phyloP scores from a whole-genome alignment of 2,888 invertebrate genomes.

The Epiblema foenella region DNA sequence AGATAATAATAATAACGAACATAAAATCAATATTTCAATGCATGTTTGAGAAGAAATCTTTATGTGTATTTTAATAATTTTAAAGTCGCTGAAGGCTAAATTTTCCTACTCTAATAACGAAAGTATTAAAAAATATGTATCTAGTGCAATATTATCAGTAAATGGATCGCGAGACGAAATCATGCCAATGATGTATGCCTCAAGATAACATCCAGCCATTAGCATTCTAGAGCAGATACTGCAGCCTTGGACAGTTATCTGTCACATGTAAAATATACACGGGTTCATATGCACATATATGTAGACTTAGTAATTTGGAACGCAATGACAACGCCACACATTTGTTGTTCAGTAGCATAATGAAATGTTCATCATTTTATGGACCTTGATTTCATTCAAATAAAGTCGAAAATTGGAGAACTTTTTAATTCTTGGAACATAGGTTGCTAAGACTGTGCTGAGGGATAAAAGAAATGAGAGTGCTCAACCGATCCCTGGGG shows the following conservation, averaged over 20 bases:
- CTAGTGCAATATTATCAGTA: conserved; percentile 10
- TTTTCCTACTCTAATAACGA: conserved; percentile 1
- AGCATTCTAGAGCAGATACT: conserved; percentile 29
- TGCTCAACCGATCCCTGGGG: too few species aligned
- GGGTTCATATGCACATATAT: not conserved
- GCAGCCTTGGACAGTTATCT: conserved; percentile 25
- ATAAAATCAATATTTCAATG: too few species aligned
- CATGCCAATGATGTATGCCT: conserved; percentile 25
- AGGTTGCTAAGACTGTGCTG: too few species aligned
- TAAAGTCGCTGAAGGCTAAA: not conserved
- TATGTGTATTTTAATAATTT: too few species aligned
- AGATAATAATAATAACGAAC: too few species aligned
- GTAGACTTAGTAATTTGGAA: not conserved
- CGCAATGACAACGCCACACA: not conserved
- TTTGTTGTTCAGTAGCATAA: not conserved
- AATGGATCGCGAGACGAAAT: conserved; percentile 28
- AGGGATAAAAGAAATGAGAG: too few species aligned
- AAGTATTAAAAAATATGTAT: conserved; percentile 20
- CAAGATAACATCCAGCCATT: conserved; percentile 22
- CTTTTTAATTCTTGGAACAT: too few species aligned
- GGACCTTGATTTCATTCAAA: too few species aligned
- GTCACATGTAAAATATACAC: not conserved
- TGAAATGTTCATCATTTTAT: too few species aligned
- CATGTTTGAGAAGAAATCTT: too few species aligned
- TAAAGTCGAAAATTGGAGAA: too few species aligned